These are phyloP conservation scores for Heteromormyrus szaboi DNA, from an alignment of 2,797 vertebrate species.

Conservation along the genomic window DNA sequence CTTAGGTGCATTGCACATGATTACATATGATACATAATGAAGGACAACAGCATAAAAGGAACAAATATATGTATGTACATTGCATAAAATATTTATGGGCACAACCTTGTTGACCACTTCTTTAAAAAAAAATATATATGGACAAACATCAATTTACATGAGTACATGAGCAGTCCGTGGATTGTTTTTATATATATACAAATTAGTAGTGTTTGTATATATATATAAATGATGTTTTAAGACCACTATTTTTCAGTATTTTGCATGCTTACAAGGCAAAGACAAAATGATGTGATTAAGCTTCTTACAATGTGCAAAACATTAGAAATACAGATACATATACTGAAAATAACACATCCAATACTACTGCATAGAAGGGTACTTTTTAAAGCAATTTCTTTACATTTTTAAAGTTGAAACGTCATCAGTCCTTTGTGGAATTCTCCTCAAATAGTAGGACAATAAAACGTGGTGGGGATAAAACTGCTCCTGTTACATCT, in stretches of 20 bases:
- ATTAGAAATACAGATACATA: constrained; percentile 28
- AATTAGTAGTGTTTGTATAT: constrained; percentile 19
- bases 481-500: neutral
- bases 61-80: constrained; percentile 45
- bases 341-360: constrained; percentile 49
- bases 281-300: constrained; percentile 31
- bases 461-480: constrained; percentile 24
- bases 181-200: constrained; percentile 19
- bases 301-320: constrained; percentile 41
- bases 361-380: constrained; percentile 85
- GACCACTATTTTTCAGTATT: constrained; percentile 26
- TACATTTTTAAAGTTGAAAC: constrained; percentile 57
- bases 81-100: constrained; percentile 53
- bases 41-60: constrained; percentile 51
- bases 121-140: constrained; percentile 24
- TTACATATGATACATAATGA: constrained; percentile 62
- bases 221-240: constrained; percentile 18
- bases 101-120: constrained; percentile 65
- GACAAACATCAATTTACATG: constrained; percentile 38
- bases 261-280: constrained; percentile 28
- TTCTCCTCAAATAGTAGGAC: constrained; percentile 46
- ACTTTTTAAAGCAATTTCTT: constrained; percentile 77
- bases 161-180: constrained; percentile 22
- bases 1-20: constrained; percentile 83
- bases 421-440: constrained; percentile 49